Conservation (phyloP, 2,888 invertebrate species). For the Coecobrya sp. region DNA sequence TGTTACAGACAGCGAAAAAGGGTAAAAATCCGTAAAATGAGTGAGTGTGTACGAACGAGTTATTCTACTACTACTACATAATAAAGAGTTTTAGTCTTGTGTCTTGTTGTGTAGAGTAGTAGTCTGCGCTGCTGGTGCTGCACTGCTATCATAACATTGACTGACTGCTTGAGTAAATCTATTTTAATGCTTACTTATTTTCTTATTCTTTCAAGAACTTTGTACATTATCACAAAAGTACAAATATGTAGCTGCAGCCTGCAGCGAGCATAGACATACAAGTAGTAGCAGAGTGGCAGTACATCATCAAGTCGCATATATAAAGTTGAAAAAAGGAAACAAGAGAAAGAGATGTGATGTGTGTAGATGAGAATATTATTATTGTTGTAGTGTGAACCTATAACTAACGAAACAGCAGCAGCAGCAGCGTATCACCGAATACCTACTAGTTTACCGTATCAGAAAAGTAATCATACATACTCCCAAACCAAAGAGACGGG, state of each 20-base stretch:
- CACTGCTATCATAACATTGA: slow-evolving; percentile 65
- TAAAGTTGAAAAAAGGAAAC: slow-evolving; percentile 59
- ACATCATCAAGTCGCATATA: slow-evolving; percentile 31
- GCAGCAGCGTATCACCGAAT: background rate
- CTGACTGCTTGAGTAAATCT: slow-evolving; percentile 70
- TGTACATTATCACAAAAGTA: slow-evolving; percentile 22
- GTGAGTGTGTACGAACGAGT: background rate
- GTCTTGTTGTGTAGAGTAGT: background rate
- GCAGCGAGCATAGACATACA: too few relatives aligned
- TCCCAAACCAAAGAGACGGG: slow-evolving; percentile 4
- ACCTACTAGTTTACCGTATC: background rate
- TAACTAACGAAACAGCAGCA: slow-evolving; percentile 20
- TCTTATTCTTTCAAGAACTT: slow-evolving; percentile 13
- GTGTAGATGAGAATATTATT: slow-evolving; percentile 1
- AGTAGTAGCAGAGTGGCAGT: too few relatives aligned
- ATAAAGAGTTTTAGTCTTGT: background rate
- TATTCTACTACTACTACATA: background rate
- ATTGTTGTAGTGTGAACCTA: slow-evolving; percentile 8
- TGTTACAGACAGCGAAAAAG: slow-evolving; percentile 61
- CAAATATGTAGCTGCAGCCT: background rate
- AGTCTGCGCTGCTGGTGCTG: slow-evolving; percentile 37
- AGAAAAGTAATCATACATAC: slow-evolving; percentile 35
- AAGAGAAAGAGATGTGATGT: slow-evolving; percentile 21
- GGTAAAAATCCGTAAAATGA: slow-evolving; percentile 26
- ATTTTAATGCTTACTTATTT: slow-evolving; percentile 55